Percentiles rank a stretch among this genome's conserved stretches.
Evolutionary conservation across 2,113 vertebrate genomes (phyloP).

Genomic region (Todiramphus saurophagus): DNA sequence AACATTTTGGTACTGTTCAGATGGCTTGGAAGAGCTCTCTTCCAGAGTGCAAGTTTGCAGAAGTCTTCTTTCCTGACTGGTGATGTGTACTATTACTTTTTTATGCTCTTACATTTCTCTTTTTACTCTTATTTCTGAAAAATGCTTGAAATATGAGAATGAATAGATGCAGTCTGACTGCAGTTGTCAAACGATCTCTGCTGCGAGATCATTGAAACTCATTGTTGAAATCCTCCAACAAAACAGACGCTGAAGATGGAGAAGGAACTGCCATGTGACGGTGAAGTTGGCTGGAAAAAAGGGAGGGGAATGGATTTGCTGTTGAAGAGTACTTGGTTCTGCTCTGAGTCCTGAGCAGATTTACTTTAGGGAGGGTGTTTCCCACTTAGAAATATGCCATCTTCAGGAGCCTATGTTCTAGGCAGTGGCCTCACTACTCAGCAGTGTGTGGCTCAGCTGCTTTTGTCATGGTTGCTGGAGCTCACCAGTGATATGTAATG

Average conservation of each 20-base stretch:
- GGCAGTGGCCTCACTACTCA: background rate
- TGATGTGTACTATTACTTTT: rapidly evolving
- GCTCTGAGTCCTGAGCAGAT: background rate
- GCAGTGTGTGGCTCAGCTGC: background rate
- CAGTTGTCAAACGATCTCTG: background rate
- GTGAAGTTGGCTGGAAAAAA: background rate
- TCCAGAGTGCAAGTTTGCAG: background rate
- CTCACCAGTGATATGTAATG: background rate
- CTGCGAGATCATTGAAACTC: background rate
- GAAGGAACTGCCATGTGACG: background rate
- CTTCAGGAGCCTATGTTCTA: background rate
- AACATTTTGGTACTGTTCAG: background rate
- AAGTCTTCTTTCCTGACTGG: background rate
- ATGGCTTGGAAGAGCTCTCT: background rate
- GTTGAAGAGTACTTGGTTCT: background rate
- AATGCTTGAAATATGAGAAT: background rate
- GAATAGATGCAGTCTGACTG: background rate
- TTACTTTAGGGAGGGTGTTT: background rate
- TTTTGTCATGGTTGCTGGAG: background rate
- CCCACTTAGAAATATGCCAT: background rate
- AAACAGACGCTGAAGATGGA: background rate
- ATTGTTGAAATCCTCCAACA: background rate
- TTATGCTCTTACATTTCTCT: background rate
- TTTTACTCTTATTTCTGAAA: background rate
- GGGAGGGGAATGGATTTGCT: background rate